Conservation (phyloP, 2,113 vertebrate species). For the Pitta sordida region DNA sequence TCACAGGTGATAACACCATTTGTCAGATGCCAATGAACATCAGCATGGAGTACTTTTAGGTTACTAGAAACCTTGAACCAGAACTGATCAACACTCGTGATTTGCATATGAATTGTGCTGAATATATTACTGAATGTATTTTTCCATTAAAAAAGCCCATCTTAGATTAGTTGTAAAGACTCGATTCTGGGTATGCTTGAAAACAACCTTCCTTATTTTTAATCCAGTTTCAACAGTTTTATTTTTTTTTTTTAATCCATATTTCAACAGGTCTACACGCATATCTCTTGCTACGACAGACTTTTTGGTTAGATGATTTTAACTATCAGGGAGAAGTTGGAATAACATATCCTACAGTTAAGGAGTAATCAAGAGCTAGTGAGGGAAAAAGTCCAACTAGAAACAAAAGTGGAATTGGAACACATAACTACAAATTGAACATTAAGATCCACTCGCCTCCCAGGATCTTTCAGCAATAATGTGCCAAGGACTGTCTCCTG, state of each 20-base stretch:
- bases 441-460: no score
- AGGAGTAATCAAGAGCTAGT: not conserved
- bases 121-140: conserved; percentile 8
- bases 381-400: not conserved
- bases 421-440: not conserved
- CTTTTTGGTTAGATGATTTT: not conserved
- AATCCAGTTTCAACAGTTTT: not conserved
- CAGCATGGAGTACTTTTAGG: not conserved
- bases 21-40: not conserved
- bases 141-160: conserved; percentile 55
- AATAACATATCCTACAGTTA: not conserved
- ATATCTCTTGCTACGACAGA: not conserved
- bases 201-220: not conserved
- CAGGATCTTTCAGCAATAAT: no score
- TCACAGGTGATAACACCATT: not conserved
- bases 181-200: not conserved
- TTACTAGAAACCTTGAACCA: conserved; percentile 34
- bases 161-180: conserved; percentile 34
- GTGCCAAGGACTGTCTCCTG: rapidly evolving
- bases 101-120: conserved; percentile 19
- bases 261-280: not conserved
- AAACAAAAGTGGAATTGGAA: not conserved
- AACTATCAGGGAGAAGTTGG: not conserved
- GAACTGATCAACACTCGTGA: conserved; percentile 8
- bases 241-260: no score